phyloP scores from a whole-genome alignment of 2,113 vertebrate species.

The Sarotherodon lohbergeri region DNA sequence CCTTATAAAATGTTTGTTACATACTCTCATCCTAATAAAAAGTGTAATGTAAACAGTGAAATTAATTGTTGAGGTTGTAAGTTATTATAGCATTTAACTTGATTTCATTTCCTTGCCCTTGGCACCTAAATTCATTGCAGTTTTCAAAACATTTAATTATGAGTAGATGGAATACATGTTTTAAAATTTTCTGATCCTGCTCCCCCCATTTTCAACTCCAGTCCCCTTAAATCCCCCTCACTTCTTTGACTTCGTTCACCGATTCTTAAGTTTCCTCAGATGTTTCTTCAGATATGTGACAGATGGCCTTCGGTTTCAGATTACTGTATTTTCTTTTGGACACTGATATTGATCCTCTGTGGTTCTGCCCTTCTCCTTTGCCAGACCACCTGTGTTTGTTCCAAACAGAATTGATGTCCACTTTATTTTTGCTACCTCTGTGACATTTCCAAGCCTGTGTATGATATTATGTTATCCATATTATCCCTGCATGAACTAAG shows the following conservation, averaged over 20 bases:
- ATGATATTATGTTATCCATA: not conserved
- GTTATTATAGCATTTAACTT: not conserved
- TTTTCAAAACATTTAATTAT: not conserved
- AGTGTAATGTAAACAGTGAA: not conserved
- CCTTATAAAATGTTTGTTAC: not conserved
- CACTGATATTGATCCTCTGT: not conserved
- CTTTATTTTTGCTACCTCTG: not conserved
- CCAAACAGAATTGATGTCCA: not conserved
- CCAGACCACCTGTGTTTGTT: not conserved
- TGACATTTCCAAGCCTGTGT: not conserved
- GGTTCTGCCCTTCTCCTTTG: not conserved
- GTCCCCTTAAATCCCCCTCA: not conserved
- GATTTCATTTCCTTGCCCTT: not conserved
- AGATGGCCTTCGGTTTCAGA: constrained; percentile 4
- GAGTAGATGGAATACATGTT: not conserved
- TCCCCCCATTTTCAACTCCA: not conserved
- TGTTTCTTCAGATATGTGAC: not conserved
- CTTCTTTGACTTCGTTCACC: not conserved
- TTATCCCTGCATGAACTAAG: not conserved
- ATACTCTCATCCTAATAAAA: too few species aligned
- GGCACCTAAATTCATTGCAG: not conserved
- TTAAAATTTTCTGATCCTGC: not conserved
- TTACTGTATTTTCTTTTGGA: not conserved
- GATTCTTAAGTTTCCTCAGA: not conserved
- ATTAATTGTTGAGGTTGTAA: not conserved